Conservation (phyloP, 1,140 invertebrate species). For the Pseudomyrmex sp. region DNA sequence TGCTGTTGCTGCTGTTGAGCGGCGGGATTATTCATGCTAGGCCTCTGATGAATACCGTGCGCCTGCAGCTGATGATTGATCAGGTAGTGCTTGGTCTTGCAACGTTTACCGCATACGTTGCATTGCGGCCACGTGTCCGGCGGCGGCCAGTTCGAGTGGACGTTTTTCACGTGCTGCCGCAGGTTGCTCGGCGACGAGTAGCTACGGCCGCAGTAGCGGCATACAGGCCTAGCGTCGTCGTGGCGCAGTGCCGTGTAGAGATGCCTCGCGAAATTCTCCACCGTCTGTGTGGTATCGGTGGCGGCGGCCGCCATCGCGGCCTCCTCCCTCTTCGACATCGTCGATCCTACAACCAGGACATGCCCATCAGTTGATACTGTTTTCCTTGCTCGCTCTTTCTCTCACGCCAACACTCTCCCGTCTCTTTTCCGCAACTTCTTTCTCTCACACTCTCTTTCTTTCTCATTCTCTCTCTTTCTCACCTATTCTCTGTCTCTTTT, state of each 20-base stretch:
- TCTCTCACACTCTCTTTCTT: constrained; percentile 53
- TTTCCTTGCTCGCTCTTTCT: constrained; percentile 62
- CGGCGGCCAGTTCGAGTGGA: constrained; percentile 89
- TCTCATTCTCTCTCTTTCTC: constrained; percentile 47
- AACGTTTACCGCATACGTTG: constrained; percentile 90
- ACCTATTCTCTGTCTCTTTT: constrained; percentile 2
- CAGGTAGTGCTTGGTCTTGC: constrained; percentile 91
- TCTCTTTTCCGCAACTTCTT: constrained; percentile 14
- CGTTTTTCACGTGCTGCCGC: constrained; percentile 90
- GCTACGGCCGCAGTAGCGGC: constrained; percentile 89
- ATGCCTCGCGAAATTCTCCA: constrained; percentile 82
- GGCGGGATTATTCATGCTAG: constrained; percentile 76
- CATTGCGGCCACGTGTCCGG: constrained; percentile 90
- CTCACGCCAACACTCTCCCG: constrained; percentile 36
- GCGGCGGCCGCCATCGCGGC: constrained; percentile 75
- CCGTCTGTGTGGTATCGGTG: constrained; percentile 76
- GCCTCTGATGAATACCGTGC: constrained; percentile 89
- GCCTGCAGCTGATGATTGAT: constrained; percentile 91
- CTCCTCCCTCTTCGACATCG: constrained; percentile 83
- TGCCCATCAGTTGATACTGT: constrained; percentile 81
- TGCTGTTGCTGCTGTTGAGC: constrained; percentile 73
- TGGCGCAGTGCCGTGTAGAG: constrained; percentile 81
- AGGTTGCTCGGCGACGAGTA: constrained; percentile 90
- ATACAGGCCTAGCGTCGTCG: constrained; percentile 86
- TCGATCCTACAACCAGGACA: constrained; percentile 85